These are phyloP conservation scores for Bruchidius siliquastri DNA, from an alignment of 2,888 invertebrate species.

Conservation along the genomic window DNA sequence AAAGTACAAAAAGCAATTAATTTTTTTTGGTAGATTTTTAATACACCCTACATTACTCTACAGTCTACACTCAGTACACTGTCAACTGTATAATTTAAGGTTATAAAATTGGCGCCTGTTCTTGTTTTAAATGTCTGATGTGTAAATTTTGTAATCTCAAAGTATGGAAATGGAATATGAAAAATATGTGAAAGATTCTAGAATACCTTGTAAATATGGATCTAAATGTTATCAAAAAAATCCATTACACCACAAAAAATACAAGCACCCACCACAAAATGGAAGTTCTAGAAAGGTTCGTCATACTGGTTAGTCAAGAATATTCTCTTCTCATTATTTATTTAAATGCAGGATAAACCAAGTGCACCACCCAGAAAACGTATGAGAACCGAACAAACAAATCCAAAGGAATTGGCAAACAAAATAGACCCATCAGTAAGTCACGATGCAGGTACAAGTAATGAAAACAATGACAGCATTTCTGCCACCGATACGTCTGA, in stretches of 20 bases:
- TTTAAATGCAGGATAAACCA: constrained; percentile 49
- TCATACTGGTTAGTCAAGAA: constrained; percentile 6
- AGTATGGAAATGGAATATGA: constrained; percentile 7
- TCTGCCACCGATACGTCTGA: constrained; percentile 21
- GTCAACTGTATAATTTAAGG: neutral
- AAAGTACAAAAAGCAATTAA: no score
- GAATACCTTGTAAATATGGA: constrained; percentile 72
- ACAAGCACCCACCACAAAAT: constrained; percentile 65
- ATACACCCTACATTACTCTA: no score
- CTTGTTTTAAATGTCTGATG: no score
- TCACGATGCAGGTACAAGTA: constrained; percentile 4
- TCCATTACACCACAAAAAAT: constrained; percentile 65
- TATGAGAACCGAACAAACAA: neutral
- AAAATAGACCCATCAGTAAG: constrained; percentile 7
- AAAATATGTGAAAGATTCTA: constrained; percentile 34
- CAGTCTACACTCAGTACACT: no score
- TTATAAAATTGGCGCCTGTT: neutral
- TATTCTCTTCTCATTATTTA: constrained; percentile 48
- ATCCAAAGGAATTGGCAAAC: neutral
- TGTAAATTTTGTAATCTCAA: constrained; percentile 1
- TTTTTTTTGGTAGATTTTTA: no score
- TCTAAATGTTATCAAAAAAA: constrained; percentile 78
- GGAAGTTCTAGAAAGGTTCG: constrained; percentile 29
- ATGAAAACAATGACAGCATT: constrained; percentile 18
- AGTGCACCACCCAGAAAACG: constrained; percentile 8